These are phyloP conservation scores for Ursus arctos DNA, from an alignment of 2,113 vertebrate genomes.

Conservation along the genomic window DNA sequence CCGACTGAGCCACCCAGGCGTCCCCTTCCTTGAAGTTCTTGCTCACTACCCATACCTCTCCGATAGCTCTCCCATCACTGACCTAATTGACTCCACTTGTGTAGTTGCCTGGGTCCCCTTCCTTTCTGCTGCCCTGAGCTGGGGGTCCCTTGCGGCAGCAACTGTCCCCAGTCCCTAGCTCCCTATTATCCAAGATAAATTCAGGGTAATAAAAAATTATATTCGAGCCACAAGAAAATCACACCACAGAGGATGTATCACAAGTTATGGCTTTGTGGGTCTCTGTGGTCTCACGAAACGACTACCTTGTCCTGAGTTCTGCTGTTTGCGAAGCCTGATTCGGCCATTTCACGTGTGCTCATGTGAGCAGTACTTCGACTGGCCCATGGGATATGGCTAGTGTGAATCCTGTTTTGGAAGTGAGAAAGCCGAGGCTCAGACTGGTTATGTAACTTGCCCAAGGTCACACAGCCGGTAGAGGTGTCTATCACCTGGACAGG, in stretches of 20 bases:
- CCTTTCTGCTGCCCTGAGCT: too few relatives aligned
- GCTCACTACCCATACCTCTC: neutral
- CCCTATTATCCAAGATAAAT: slow-evolving; percentile 4
- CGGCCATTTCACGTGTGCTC: too few relatives aligned
- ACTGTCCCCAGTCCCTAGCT: neutral
- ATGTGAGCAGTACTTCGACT: neutral
- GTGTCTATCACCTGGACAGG: neutral
- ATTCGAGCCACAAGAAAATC: neutral
- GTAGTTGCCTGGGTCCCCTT: neutral
- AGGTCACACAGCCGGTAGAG: neutral
- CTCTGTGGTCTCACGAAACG: neutral
- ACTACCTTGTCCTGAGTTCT: neutral
- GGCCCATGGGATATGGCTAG: neutral
- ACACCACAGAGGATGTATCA: neutral
- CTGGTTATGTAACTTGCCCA: neutral
- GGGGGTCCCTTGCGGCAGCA: neutral
- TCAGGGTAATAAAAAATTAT: neutral
- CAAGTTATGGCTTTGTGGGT: neutral
- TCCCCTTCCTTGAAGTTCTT: neutral
- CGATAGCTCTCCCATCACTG: neutral
- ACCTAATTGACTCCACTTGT: neutral
- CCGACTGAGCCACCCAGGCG: neutral
- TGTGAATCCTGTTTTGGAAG: neutral
- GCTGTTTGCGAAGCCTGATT: neutral
- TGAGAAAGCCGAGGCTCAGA: neutral